These are phyloP conservation scores for Pagetopsis macropterus DNA, from an alignment of 2,797 vertebrate genomes.

Conservation along the genomic window DNA sequence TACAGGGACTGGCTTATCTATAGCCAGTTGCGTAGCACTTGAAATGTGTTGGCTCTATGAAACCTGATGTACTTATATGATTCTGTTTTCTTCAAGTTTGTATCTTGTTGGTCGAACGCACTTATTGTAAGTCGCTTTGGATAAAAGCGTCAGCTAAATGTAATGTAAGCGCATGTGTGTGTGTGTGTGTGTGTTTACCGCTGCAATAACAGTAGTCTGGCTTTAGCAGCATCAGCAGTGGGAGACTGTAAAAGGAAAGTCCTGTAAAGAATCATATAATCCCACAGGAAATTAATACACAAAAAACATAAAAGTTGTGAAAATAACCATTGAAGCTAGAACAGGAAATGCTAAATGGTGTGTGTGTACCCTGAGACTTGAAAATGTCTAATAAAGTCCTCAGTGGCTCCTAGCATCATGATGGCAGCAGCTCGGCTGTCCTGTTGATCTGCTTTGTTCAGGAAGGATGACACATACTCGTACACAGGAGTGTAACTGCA, in stretches of 20 bases:
- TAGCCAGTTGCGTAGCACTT: too few relatives aligned
- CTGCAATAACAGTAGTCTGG: constrained; percentile 53
- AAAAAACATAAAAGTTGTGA: not conserved
- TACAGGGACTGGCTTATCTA: too few relatives aligned
- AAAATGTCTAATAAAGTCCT: constrained; percentile 79
- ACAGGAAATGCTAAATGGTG: not conserved
- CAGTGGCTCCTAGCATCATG: constrained; percentile 85
- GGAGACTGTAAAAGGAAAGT: constrained; percentile 1
- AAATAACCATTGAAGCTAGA: not conserved
- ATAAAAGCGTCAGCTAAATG: too few relatives aligned
- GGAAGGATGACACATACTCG: constrained; percentile 76
- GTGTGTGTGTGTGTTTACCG: constrained; percentile 51
- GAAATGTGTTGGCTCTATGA: too few relatives aligned
- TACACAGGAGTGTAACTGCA: constrained; percentile 83
- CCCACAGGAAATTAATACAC: not conserved
- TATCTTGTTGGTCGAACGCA: too few relatives aligned
- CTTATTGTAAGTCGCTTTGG: too few relatives aligned
- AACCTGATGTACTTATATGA: too few relatives aligned
- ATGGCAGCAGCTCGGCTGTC: constrained; percentile 81
- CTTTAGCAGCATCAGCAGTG: constrained; percentile 1
- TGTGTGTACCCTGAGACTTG: constrained; percentile 64
- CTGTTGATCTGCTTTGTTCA: constrained; percentile 80
- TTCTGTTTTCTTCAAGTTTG: too few relatives aligned
- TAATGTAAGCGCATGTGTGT: too few relatives aligned
- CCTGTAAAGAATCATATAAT: constrained; percentile 37